Percentiles rank a stretch among this genome's conserved stretches.
phyloP scores from a whole-genome alignment of 1,140 invertebrate genomes.

The Drosophila athabasca region DNA sequence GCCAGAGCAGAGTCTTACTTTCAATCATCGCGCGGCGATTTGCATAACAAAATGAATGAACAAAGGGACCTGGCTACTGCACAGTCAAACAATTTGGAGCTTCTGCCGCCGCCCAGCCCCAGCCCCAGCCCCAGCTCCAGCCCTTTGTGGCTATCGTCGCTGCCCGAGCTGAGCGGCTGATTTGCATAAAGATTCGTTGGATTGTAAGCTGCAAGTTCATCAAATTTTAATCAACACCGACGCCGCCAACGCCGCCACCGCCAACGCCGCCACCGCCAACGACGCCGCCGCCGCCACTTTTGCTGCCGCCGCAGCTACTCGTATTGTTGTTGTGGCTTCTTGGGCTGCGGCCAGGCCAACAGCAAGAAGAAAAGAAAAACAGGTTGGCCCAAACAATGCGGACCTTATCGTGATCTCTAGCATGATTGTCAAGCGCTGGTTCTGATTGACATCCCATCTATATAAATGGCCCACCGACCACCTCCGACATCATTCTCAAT shows the following conservation, averaged over 20 bases:
- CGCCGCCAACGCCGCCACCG: slow-evolving; percentile 19
- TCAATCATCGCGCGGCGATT: slow-evolving; percentile 60
- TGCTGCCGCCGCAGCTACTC: neutral
- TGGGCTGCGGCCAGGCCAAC: slow-evolving; percentile 25
- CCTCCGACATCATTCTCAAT: slow-evolving; percentile 66
- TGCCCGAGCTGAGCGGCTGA: slow-evolving; percentile 27
- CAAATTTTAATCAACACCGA: slow-evolving; percentile 76
- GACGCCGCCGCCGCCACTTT: slow-evolving; percentile 12
- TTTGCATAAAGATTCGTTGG: slow-evolving; percentile 74
- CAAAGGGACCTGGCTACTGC: slow-evolving; percentile 78
- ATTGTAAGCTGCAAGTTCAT: slow-evolving; percentile 72
- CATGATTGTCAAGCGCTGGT: slow-evolving; percentile 55
- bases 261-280: slow-evolving; percentile 20
- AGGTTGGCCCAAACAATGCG: slow-evolving; percentile 65
- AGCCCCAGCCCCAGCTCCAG: neutral
- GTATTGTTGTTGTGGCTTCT: neutral
- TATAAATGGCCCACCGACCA: slow-evolving; percentile 61
- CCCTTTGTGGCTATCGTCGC: slow-evolving; percentile 16
- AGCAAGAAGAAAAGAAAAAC: slow-evolving; percentile 62
- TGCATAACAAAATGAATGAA: slow-evolving; percentile 79
- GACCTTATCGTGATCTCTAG: slow-evolving; percentile 69
- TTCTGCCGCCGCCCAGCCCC: slow-evolving; percentile 24
- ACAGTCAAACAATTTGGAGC: slow-evolving; percentile 74
- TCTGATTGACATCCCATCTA: slow-evolving; percentile 68
- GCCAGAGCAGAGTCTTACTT: slow-evolving; percentile 65